Base-by-base conservation (phyloP, 2,888 invertebrate genomes). In the Busseola fusca region DNA sequence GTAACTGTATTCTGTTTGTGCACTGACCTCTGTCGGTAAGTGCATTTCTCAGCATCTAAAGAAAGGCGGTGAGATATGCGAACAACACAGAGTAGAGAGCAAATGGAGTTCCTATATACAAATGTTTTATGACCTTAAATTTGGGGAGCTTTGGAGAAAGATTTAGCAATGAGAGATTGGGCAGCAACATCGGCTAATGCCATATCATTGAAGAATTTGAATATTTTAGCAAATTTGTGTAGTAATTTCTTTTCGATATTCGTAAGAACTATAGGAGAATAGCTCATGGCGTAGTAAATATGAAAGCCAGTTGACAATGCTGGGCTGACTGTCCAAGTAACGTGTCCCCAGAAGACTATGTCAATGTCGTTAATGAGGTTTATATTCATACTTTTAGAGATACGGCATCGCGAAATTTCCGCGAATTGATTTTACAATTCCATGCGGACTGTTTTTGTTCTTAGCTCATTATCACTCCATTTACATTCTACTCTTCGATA, bases 21-120 rank as follows among this genome's bases (percentile, higher is more conserved):
- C 45, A 37, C 63, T 76, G 79, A 54, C 76, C 69, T 48, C 45
- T 72, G 25, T 7, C 27, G 40, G 60, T 66, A 80, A 80, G 56
- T 72, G 72, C 69, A 79, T 76, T 72, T 69, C 18, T 40, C 69
- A 62, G 69, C 54, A 62, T 54, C 27, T 34, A 54, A 64, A 68
- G 66, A 56, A 74, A 66, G 18, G 34, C 27, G 21, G 37, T 57
- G 57, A 60, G 27, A 69, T 79, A 69, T 25, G 42, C 2, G n/a
- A 25, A 18, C 12, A 14, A 56, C 45, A 59, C 25, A 4, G 69
- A 78, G 37, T 64, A 52, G 54, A 16, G 25, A 64, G 9, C 54
- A 34, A 67, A 70, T 79, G 71, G 54, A 79, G 42, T 34, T 18
- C n/a, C 14, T 1, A 54, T 40, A 14, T 21, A 10, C 4, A 6